Conservation (phyloP, 2,888 invertebrate species). For the Hypselothyrea guttata region DNA sequence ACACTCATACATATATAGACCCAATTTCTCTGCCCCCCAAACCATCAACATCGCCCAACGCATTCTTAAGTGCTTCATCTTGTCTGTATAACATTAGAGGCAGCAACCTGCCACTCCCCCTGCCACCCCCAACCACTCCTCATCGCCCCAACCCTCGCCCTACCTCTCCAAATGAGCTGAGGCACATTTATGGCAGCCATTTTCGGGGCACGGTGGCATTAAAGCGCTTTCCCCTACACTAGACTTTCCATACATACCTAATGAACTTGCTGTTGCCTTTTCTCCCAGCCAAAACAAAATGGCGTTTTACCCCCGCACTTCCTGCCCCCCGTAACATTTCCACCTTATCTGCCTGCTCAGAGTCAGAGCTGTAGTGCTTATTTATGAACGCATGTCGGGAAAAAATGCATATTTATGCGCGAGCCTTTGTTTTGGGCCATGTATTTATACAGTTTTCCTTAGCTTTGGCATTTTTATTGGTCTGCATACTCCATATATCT, state of each 20-base stretch:
- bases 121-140: neutral
- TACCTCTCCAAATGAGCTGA: conserved; percentile 70
- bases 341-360: neutral
- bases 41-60: conserved; percentile 62
- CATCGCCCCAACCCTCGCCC: neutral
- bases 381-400: conserved; percentile 52
- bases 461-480: conserved; percentile 57
- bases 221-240: conserved; percentile 36
- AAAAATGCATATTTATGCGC: conserved; percentile 72
- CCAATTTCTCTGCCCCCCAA: too few relatives aligned
- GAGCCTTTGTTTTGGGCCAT: conserved; percentile 28
- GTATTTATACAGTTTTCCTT: conserved; percentile 47
- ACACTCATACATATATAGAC: neutral
- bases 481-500: conserved; percentile 12
- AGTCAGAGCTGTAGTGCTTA: conserved; percentile 27
- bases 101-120: conserved; percentile 31
- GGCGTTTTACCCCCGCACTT: conserved; percentile 10
- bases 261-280: conserved; percentile 62
- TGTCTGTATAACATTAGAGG: conserved; percentile 72
- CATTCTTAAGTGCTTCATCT: conserved; percentile 77
- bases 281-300: conserved; percentile 43
- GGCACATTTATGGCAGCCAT: conserved; percentile 75
- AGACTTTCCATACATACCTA: conserved; percentile 66
- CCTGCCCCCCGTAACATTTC: neutral
- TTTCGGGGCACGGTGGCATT: conserved; percentile 59